Evolutionary conservation across 1,140 invertebrate genomes (phyloP), one percentile per base, ranked within the genome.

Genomic region (Papilio xuthus): DNA sequence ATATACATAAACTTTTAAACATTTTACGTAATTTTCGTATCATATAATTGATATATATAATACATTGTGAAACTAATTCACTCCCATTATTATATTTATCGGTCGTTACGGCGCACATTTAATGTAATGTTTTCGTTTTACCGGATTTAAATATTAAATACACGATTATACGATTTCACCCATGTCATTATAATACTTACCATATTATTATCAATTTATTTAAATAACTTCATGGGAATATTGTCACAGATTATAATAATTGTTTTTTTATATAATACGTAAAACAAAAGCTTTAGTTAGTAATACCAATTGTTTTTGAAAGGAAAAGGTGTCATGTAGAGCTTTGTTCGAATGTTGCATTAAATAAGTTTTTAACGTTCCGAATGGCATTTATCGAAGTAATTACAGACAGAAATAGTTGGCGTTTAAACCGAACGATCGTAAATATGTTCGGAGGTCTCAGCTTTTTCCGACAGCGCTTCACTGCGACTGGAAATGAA

Each of bases 401-500:
- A 76, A 53, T 56, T 53, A 53, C 26, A 18, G 18, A 47, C 15
- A 13, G 15, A 50, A 47, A 47, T 50, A 47, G 20, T 28, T 74
- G 23, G 8, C 44, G 12, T 47, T 74, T 74, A 44, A 73, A 74
- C 8, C n/a, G 18, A 42, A 47, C 69, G 20, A 20, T 53, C 41
- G 69, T 73, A 81, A 81, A 83, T 83, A 80, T 80, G 76, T 72
- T 42, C 63, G 70, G 50, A 18, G 69, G 72, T 81, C 79, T 72
- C 81, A 78, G 71, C 77, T 74, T 84, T 83, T 84, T 80, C 81
- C 82, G 86, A 84, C 82, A 86, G 82, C 79, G 77, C 79, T 82
- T 85, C 82, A 81, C 81, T 83, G 80, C 60, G 83, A 87, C 84
- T 90, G 86, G 89, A 86, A 92, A 90, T 89, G 89, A 87, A 92